Evolutionary conservation across 2,888 invertebrate genomes (phyloP), one percentile per base, ranked within the genome.

Genomic region (Hymenopus coronatus): DNA sequence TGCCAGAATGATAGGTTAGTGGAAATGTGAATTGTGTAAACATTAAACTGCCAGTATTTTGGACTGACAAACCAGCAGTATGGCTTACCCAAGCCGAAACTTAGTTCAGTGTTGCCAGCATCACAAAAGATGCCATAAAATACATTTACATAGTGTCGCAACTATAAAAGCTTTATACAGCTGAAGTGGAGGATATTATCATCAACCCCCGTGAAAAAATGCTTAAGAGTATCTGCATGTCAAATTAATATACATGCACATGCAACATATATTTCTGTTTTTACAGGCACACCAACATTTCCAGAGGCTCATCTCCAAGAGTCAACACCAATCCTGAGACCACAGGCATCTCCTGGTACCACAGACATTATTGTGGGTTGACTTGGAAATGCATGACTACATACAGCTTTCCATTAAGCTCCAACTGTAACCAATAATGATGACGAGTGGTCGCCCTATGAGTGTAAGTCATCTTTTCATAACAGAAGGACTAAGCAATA

Each of bases 121-220:
- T 88, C n/a, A 84, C 82, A 0, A 9, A 28, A 12, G 86, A 89
- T 3, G n/a, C 28, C 15, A 88, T 87, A 28, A 88, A 85, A 83
- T 88, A 83, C 30, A n/a, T n/a, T 30, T 46, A 83, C 81, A 83
- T 88, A 9, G 33, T 86, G 6, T 27, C 89, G 20, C 46, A 86
- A 0, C 82, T 88, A 2, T 84, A 89, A 2, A 40, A n/a, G 12
- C 33, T 20, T 28, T 81, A 28, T 28, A 85, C 85, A 7, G 30
- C 84, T 2, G 88, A 89, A n/a, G 89, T 88, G 33, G 85, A 88
- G 88, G 89, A 89, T 40, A 85, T 89, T 3, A 81, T 89, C 25
- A 84, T 40, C 2, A 85, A 84, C 27, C 89, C 89, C 15, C 89
- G 87, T 3, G 4, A n/a, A n/a, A n/a, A n/a, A n/a, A n/a, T n/a